Conservation (phyloP, 2,113 vertebrate genomes). For the Boleophthalmus pectinirostris region DNA sequence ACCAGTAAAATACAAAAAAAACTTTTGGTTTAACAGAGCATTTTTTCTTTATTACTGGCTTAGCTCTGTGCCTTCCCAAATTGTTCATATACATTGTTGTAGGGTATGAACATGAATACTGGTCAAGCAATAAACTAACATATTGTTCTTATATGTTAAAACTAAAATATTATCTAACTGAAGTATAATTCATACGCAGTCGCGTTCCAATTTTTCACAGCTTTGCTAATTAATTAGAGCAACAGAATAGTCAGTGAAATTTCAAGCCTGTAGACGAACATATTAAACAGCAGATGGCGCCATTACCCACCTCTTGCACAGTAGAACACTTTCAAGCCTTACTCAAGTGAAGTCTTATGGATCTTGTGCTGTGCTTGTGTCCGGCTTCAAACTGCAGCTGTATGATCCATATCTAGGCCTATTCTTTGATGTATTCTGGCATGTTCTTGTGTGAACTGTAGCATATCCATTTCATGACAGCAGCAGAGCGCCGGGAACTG, state of each 20-base stretch:
- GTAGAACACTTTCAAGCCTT: background rate
- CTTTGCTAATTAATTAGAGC: too few relatives aligned
- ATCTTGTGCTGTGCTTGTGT: background rate
- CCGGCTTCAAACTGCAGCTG: slow-evolving; percentile 11
- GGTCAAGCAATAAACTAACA: too few relatives aligned
- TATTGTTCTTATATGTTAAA: too few relatives aligned
- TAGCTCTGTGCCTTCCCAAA: too few relatives aligned
- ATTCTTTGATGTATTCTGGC: slow-evolving; percentile 20
- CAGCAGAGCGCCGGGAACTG: slow-evolving; percentile 11
- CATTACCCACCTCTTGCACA: slow-evolving; percentile 50
- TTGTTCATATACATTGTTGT: too few relatives aligned
- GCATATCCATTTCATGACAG: slow-evolving; percentile 33
- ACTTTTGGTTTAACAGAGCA: too few relatives aligned
- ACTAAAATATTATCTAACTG: too few relatives aligned
- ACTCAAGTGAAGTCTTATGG: background rate
- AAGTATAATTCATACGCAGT: too few relatives aligned
- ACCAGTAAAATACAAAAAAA: background rate
- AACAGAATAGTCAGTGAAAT: background rate
- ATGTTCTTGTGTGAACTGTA: slow-evolving; percentile 14
- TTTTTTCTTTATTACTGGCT: too few relatives aligned
- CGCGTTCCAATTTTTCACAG: too few relatives aligned
- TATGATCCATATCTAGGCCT: background rate
- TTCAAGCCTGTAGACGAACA: slow-evolving; percentile 22
- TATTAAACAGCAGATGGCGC: slow-evolving; percentile 62
- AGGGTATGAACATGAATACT: too few relatives aligned